A percentile compares a stretch with the other conserved stretches of the same genome.
phyloP scores from a whole-genome alignment of 1,140 invertebrate genomes.

The Anastatus disparis region DNA sequence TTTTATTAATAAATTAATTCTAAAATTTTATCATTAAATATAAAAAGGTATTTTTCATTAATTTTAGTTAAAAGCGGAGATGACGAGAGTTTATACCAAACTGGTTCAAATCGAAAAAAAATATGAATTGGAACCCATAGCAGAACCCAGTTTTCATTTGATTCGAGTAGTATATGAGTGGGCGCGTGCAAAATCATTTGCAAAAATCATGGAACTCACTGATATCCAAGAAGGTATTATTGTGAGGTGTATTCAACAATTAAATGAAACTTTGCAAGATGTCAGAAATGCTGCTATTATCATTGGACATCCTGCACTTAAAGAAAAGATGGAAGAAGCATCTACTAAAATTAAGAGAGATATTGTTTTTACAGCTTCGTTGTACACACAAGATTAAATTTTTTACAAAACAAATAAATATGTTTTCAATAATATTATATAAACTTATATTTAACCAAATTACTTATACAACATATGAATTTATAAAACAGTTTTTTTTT shows the following conservation, averaged over 20 bases:
- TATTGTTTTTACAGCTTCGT: constrained; percentile 97
- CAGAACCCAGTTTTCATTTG: constrained; percentile 89
- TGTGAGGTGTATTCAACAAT: constrained; percentile 94
- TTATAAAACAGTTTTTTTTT: constrained; percentile 35
- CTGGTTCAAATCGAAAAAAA: constrained; percentile 53
- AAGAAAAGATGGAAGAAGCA: constrained; percentile 95
- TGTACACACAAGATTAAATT: constrained; percentile 81
- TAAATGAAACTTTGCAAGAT: constrained; percentile 93
- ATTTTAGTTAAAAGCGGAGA: constrained; percentile 47
- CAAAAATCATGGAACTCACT: constrained; percentile 91
- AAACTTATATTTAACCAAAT: constrained; percentile 36
- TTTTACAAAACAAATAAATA: constrained; percentile 34
- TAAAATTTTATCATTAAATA: not conserved
- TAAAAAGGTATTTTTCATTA: not conserved
- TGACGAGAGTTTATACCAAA: constrained; percentile 52
- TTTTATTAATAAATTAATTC: not conserved
- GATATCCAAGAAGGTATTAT: constrained; percentile 98
- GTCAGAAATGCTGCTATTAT: constrained; percentile 92
- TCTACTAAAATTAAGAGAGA: constrained; percentile 93
- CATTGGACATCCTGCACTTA: constrained; percentile 91
- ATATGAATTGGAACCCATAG: constrained; percentile 62
- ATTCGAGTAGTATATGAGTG: constrained; percentile 96
- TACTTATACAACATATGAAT: constrained; percentile 21
- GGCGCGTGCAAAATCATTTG: constrained; percentile 90
- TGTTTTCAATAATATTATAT: constrained; percentile 27